A percentile compares a stretch with the other conserved stretches of the same genome.
phyloP scores from a whole-genome alignment of 2,888 invertebrate genomes.

The Leistus spinibarbis region DNA sequence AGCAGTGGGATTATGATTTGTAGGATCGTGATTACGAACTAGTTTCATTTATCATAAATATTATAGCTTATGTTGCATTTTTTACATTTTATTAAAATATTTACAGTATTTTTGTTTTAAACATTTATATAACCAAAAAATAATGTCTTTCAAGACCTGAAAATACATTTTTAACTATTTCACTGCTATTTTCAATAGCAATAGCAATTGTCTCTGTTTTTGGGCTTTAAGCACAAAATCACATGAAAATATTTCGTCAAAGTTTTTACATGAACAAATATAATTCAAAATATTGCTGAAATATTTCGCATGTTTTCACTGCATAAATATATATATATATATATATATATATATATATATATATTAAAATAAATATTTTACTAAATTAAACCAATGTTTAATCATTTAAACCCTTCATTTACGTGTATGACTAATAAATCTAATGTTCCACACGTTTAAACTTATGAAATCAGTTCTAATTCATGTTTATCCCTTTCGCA shows the following conservation, averaged over 20 bases:
- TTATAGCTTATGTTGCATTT: neutral
- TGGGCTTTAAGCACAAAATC: neutral
- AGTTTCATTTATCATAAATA: neutral
- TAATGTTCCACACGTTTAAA: too few species aligned
- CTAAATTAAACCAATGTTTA: neutral
- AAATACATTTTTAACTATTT: neutral
- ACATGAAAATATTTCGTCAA: neutral
- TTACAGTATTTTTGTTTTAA: neutral
- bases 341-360: too few species aligned
- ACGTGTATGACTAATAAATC: too few species aligned
- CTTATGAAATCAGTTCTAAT: neutral
- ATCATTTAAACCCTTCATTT: too few species aligned
- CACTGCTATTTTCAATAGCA: neutral
- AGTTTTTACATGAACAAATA: too few species aligned
- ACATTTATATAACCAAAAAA: neutral
- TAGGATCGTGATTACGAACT: neutral
- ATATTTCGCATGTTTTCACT: neutral
- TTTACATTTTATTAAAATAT: neutral
- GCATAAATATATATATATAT: too few species aligned
- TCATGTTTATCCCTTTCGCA: neutral
- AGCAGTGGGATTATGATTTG: neutral
- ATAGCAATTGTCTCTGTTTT: neutral
- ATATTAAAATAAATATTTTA: neutral
- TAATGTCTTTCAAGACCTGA: neutral
- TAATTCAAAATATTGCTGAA: neutral